These are phyloP conservation scores for Coregonus clupeaformis DNA, from an alignment of 2,113 vertebrate genomes.

Conservation along the genomic window DNA sequence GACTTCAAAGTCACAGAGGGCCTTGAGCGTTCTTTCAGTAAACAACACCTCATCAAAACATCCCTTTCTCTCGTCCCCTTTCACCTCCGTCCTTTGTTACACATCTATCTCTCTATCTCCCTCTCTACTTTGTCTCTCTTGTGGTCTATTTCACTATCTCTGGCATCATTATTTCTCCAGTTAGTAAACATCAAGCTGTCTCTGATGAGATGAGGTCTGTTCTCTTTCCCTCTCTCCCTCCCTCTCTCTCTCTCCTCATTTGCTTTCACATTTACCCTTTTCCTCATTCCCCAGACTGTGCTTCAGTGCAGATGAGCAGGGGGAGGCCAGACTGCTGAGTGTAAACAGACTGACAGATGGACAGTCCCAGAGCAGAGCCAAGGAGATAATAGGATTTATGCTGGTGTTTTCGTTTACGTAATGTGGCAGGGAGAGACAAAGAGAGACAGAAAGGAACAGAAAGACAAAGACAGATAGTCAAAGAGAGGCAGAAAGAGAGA, in stretches of 20 bases:
- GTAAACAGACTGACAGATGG: conserved; percentile 73
- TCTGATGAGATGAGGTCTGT: background rate
- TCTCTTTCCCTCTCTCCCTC: background rate
- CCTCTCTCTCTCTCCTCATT: conserved; percentile 10
- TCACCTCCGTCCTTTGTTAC: conserved; percentile 8
- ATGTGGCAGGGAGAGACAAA: conserved; percentile 28
- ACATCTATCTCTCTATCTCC: conserved; percentile 19
- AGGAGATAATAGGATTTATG: conserved; percentile 73
- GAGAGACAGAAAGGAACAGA: background rate
- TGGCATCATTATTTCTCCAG: conserved; percentile 26
- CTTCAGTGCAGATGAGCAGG: conserved; percentile 14
- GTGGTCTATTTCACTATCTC: conserved; percentile 12
- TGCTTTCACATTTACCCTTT: background rate
- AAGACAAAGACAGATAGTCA: background rate
- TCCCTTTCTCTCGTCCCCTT: conserved; percentile 5
- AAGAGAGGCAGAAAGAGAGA: background rate
- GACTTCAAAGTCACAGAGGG: conserved; percentile 25
- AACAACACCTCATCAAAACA: conserved; percentile 52
- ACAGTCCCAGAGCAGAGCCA: conserved; percentile 55
- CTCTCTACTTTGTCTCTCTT: background rate
- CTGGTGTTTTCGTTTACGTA: conserved; percentile 51
- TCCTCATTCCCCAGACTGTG: conserved; percentile 5
- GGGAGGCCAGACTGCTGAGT: conserved; percentile 1
- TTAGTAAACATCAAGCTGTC: conserved; percentile 6
- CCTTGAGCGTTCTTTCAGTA: conserved; percentile 28